phyloP scores from a whole-genome alignment of 2,888 invertebrate species.

The Tolmerus cingulatus region DNA sequence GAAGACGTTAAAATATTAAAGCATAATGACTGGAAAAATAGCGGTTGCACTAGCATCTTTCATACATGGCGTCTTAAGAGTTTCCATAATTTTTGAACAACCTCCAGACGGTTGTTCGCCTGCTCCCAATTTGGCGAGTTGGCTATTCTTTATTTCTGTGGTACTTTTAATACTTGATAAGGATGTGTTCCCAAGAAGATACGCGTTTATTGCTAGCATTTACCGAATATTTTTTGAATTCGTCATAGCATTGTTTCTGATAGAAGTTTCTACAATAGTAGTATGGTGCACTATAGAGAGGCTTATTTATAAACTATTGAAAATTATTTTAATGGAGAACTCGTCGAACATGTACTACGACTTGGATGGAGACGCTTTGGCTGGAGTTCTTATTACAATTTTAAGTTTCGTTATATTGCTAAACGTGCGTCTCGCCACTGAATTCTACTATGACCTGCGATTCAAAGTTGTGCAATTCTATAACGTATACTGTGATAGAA shows the following conservation, averaged over 20 bases:
- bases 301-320: conserved; percentile 40
- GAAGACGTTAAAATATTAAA: neutral
- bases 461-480: neutral
- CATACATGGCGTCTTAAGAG: neutral
- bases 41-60: conserved; percentile 3
- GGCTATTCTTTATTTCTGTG: conserved; percentile 41
- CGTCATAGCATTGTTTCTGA: conserved; percentile 44
- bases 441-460: neutral
- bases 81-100: conserved; percentile 42
- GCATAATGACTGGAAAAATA: conserved; percentile 36
- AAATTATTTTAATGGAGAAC: conserved; percentile 44
- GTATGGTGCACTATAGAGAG: conserved; percentile 47
- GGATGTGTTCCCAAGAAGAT: conserved; percentile 42
- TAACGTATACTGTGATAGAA: neutral
- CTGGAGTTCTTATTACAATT: conserved; percentile 41
- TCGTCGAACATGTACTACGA: conserved; percentile 47
- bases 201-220: conserved; percentile 26
- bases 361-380: conserved; percentile 48
- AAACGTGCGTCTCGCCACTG: neutral
- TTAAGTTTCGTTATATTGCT: conserved; percentile 44
- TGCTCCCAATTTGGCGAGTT: conserved; percentile 40
- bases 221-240: conserved; percentile 44
- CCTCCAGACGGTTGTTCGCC: conserved; percentile 30
- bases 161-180: conserved; percentile 39
- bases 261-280: conserved; percentile 45